Evolutionary conservation across 2,113 vertebrate genomes (phyloP).

Genomic region (Rhynchomys soricoides): DNA sequence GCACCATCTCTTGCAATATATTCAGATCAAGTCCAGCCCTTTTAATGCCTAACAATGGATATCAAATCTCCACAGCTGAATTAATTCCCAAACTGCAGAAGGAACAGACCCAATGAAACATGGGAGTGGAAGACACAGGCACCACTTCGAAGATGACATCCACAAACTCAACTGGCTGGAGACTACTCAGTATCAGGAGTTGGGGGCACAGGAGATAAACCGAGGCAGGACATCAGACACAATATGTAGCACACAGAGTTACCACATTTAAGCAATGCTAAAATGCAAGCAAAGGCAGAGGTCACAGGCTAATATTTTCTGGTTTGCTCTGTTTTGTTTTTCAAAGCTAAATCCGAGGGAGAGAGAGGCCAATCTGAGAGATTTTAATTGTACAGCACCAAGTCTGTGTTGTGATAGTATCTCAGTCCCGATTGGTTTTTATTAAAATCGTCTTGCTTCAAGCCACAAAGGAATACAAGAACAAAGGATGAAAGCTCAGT

Average conservation of each 20-base stretch:
- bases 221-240: too few relatives aligned
- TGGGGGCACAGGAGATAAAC: not conserved
- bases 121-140: not conserved
- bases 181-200: too few relatives aligned
- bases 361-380: not conserved
- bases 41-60: not conserved
- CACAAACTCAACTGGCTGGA: accelerated
- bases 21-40: not conserved
- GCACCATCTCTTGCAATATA: not conserved
- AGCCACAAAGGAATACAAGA: not conserved
- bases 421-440: not conserved
- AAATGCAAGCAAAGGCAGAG: not conserved
- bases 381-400: not conserved
- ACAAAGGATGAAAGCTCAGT: not conserved
- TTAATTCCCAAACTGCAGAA: not conserved
- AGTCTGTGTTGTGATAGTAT: not conserved
- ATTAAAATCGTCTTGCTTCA: not conserved
- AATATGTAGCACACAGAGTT: accelerated
- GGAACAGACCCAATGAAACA: not conserved
- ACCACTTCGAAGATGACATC: accelerated
- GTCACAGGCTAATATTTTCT: not conserved
- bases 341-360: not conserved
- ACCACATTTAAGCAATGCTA: not conserved
- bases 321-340: not conserved
- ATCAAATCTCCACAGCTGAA: not conserved